Evolutionary conservation across 2,888 invertebrate genomes (phyloP).

Genomic region (Drosophila flavopinicola): DNA sequence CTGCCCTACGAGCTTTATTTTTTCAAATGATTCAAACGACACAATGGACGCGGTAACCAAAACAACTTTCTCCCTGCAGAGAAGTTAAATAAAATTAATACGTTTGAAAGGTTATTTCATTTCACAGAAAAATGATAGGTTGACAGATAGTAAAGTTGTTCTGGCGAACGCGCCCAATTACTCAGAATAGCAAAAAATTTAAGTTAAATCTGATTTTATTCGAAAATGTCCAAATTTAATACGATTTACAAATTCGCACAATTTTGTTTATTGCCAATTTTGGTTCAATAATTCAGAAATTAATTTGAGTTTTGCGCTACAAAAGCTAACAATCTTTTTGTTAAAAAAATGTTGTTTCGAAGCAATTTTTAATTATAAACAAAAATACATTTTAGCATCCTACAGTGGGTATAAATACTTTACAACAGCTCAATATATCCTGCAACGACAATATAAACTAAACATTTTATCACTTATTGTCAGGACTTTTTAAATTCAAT

Average conservation of each 20-base stretch:
- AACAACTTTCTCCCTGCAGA: constrained; percentile 1
- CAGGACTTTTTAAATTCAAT: constrained; percentile 26
- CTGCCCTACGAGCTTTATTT: constrained; percentile 25
- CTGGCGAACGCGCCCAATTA: constrained; percentile 7
- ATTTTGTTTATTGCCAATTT: constrained; percentile 11
- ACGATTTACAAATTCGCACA: constrained; percentile 2
- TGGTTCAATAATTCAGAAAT: background rate
- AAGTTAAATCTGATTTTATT: constrained; percentile 23
- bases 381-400: constrained; percentile 33
- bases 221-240: constrained; percentile 10
- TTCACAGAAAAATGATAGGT: constrained; percentile 5
- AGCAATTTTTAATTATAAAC: constrained; percentile 29
- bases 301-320: constrained; percentile 25
- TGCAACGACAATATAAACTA: constrained; percentile 38
- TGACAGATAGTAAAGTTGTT: background rate
- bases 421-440: constrained; percentile 38
- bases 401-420: constrained; percentile 42
- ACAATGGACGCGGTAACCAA: constrained; percentile 8
- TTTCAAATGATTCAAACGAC: constrained; percentile 17
- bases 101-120: constrained; percentile 8
- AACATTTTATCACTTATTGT: constrained; percentile 43
- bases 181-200: constrained; percentile 7
- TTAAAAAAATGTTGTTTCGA: constrained; percentile 15
- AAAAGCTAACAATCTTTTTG: constrained; percentile 16
- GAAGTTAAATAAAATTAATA: constrained; percentile 13